phyloP scores from a whole-genome alignment of 2,888 invertebrate genomes.

The Pasiphila rectangulata region DNA sequence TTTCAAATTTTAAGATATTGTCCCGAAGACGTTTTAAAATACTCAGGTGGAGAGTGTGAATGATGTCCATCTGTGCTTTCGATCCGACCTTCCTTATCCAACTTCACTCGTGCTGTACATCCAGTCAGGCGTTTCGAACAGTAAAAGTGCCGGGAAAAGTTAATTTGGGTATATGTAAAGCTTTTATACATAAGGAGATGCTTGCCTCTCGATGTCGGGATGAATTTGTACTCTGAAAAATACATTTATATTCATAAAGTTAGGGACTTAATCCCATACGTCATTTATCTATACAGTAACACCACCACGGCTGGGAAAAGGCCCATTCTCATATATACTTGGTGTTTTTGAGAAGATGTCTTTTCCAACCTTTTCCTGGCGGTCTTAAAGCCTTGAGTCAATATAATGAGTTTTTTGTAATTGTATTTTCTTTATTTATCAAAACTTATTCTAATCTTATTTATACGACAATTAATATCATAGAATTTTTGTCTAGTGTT shows the following conservation, averaged over 20 bases:
- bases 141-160: conserved; percentile 24
- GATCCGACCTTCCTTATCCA: conserved; percentile 13
- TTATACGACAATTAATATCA: too few relatives aligned
- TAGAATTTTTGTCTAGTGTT: too few relatives aligned
- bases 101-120: conserved; percentile 14
- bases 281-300: too few relatives aligned
- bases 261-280: too few relatives aligned
- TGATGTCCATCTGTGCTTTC: conserved; percentile 3
- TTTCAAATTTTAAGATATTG: conserved; percentile 9
- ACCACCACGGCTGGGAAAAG: too few relatives aligned
- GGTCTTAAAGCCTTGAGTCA: too few relatives aligned
- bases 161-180: conserved; percentile 37
- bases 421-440: too few relatives aligned
- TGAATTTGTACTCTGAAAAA: conserved; percentile 23
- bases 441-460: too few relatives aligned
- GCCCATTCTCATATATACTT: too few relatives aligned
- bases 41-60: conserved; percentile 3
- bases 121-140: conserved; percentile 20
- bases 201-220: conserved; percentile 27
- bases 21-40: conserved; percentile 2
- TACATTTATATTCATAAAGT: neutral
- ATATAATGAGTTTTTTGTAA: too few relatives aligned
- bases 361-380: too few relatives aligned
- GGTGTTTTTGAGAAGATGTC: too few relatives aligned
- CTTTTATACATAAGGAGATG: conserved; percentile 36